These are phyloP conservation scores for Trissolcus brochymenae DNA, from an alignment of 2,888 invertebrate species.

Conservation along the genomic window DNA sequence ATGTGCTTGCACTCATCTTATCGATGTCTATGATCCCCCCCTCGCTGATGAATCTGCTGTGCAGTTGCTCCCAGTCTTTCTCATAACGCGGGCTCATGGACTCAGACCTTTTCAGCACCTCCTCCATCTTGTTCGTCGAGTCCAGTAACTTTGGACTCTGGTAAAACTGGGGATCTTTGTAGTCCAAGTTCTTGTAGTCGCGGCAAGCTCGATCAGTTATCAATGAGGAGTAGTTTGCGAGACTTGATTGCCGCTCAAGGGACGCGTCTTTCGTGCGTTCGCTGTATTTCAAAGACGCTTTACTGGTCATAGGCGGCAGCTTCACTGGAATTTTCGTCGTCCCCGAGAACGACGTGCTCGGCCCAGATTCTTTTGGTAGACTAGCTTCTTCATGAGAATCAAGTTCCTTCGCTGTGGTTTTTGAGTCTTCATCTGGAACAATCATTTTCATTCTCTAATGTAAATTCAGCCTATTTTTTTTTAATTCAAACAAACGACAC, in stretches of 20 bases:
- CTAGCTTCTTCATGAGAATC: slow-evolving; percentile 70
- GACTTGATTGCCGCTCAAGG: slow-evolving; percentile 60
- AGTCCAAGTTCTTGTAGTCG: slow-evolving; percentile 71
- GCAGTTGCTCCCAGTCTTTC: slow-evolving; percentile 77
- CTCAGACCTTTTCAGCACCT: slow-evolving; percentile 77
- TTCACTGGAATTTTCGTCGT: slow-evolving; percentile 71
- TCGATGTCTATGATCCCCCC: slow-evolving; percentile 75
- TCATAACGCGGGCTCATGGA: slow-evolving; percentile 78
- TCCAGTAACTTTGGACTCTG: slow-evolving; percentile 71
- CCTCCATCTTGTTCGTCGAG: slow-evolving; percentile 64
- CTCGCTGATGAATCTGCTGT: slow-evolving; percentile 69
- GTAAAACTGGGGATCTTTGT: slow-evolving; percentile 73
- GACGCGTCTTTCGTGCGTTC: slow-evolving; percentile 61
- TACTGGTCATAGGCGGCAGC: slow-evolving; percentile 67
- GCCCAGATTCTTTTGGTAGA: slow-evolving; percentile 64
- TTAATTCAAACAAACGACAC: too few species aligned
- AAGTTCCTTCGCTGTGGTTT: slow-evolving; percentile 74
- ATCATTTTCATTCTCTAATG: too few species aligned
- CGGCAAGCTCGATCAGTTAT: slow-evolving; percentile 68
- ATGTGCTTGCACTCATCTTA: slow-evolving; percentile 66
- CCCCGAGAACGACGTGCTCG: slow-evolving; percentile 53
- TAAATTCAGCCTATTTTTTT: too few species aligned
- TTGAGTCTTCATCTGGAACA: slow-evolving; percentile 75
- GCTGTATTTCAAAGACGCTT: slow-evolving; percentile 3
- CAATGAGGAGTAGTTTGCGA: slow-evolving; percentile 52